Evolutionary conservation across 2,797 vertebrate species (phyloP).

Genomic region (Scolopax rusticola): DNA sequence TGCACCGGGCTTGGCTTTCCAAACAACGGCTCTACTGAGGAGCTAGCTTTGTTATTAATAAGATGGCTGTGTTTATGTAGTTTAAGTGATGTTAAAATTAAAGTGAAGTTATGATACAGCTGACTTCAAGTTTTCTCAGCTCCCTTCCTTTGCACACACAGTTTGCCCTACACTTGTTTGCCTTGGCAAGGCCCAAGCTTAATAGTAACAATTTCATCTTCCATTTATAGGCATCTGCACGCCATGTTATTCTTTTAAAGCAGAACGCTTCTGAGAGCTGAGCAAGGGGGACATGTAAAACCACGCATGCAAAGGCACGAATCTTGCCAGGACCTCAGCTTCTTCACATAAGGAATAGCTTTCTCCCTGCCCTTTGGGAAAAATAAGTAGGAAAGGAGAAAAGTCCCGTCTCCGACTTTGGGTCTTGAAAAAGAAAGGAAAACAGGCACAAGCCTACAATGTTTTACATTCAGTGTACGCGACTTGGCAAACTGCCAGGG

Average conservation of each 20-base stretch:
- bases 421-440: constrained; percentile 30
- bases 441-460: background rate
- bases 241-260: constrained; percentile 75
- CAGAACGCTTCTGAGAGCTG: constrained; percentile 43
- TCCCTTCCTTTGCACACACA: constrained; percentile 56
- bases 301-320: constrained; percentile 2
- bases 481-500: constrained; percentile 13
- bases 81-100: constrained; percentile 66
- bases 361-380: constrained; percentile 6
- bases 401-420: background rate
- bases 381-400: constrained; percentile 15
- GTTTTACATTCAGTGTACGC: background rate
- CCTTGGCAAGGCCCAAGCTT: constrained; percentile 73
- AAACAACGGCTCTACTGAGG: constrained; percentile 60
- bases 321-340: background rate
- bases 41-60: constrained; percentile 59
- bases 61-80: constrained; percentile 52
- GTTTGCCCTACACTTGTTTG: constrained; percentile 79
- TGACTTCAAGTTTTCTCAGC: constrained; percentile 63
- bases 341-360: constrained; percentile 30
- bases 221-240: constrained; percentile 83
- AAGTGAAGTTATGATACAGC: constrained; percentile 67
- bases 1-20: constrained; percentile 43
- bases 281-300: constrained; percentile 45
- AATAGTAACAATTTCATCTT: constrained; percentile 77